phyloP scores from a whole-genome alignment of 1,140 invertebrate genomes.

The Melitaea cinxia region DNA sequence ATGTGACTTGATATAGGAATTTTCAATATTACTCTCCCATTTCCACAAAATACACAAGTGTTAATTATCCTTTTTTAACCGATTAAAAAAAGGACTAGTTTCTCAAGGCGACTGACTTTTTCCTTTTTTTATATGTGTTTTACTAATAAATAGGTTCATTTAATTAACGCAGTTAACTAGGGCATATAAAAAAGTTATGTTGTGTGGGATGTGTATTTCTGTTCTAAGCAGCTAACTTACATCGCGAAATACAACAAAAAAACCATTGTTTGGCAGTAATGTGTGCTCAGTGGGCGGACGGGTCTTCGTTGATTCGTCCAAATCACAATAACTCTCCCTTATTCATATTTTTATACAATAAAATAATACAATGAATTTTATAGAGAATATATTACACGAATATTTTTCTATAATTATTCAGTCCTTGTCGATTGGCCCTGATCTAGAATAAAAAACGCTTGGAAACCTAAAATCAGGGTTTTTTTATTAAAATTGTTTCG shows the following conservation, averaged over 20 bases:
- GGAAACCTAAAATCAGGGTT: conserved; percentile 6
- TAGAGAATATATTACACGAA: background rate
- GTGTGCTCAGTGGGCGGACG: background rate
- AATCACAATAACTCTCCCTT: background rate
- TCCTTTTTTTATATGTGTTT: too few species aligned
- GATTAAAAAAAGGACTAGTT: too few species aligned
- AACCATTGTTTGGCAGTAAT: background rate
- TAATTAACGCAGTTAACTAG: too few species aligned
- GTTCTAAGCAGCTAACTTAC: background rate
- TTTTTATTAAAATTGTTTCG: conserved; percentile 4
- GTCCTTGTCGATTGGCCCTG: conserved; percentile 1
- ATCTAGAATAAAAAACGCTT: conserved; percentile 5
- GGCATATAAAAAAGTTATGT: too few species aligned
- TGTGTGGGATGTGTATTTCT: background rate
- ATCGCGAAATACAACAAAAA: background rate
- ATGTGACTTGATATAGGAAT: too few species aligned
- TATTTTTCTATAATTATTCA: conserved; percentile 1
- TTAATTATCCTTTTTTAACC: too few species aligned
- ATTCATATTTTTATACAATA: background rate
- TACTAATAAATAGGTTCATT: too few species aligned
- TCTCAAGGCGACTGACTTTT: too few species aligned
- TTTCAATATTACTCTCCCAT: too few species aligned
- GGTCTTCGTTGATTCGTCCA: background rate
- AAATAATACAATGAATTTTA: background rate
- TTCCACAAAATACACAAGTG: too few species aligned